Conservation (phyloP, 2,888 invertebrate species). For the Odontothrips loti region DNA sequence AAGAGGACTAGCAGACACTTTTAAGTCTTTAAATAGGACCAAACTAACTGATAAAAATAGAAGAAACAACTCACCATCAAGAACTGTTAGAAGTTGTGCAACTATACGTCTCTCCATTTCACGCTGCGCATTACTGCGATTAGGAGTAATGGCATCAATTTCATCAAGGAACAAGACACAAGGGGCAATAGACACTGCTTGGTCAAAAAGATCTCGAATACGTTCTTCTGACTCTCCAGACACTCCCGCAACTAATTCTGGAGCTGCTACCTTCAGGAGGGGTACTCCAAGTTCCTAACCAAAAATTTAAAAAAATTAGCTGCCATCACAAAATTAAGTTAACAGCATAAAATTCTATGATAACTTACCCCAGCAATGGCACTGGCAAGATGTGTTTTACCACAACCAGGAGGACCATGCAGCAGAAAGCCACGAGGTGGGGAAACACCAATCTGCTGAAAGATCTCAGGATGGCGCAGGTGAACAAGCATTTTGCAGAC, state of each 20-base stretch:
- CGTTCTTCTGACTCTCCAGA: slow-evolving; percentile 95
- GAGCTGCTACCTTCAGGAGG: slow-evolving; percentile 80
- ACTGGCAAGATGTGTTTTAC: slow-evolving; percentile 76
- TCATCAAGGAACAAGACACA: slow-evolving; percentile 93
- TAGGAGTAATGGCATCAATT: slow-evolving; percentile 92
- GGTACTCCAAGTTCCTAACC: slow-evolving; percentile 74
- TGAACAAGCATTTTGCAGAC: slow-evolving; percentile 76
- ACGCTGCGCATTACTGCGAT: slow-evolving; percentile 81
- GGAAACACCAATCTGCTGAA: slow-evolving; percentile 73
- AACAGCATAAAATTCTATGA: neutral
- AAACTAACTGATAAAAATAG: neutral
- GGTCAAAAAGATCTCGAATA: slow-evolving; percentile 85
- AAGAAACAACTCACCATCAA: slow-evolving; percentile 63
- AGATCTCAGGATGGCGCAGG: slow-evolving; percentile 87
- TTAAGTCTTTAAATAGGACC: neutral
- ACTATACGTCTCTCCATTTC: slow-evolving; percentile 97
- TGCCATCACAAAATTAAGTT: slow-evolving; percentile 27
- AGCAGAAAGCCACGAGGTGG: slow-evolving; percentile 87
- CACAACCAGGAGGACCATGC: slow-evolving; percentile 95
- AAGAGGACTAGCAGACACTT: neutral
- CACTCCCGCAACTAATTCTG: slow-evolving; percentile 89
- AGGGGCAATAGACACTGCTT: slow-evolving; percentile 68
- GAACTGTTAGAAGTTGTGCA: slow-evolving; percentile 80
- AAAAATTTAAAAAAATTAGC: slow-evolving; percentile 33
- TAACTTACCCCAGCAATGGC: slow-evolving; percentile 71